These are phyloP conservation scores for Enteromius trimaculatus DNA, from an alignment of 2,797 vertebrate genomes.

Conservation along the genomic window DNA sequence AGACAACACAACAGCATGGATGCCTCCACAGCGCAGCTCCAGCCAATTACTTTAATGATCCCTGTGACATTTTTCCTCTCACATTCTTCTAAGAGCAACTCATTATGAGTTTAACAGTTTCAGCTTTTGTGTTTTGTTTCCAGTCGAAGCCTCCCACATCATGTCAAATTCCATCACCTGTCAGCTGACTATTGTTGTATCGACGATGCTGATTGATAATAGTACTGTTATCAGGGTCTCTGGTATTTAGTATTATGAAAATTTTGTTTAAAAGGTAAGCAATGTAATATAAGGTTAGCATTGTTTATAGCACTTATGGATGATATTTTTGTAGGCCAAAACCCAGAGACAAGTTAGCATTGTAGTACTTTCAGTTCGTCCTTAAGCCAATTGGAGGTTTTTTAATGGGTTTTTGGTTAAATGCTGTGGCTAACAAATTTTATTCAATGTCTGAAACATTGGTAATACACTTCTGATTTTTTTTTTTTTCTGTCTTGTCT, in stretches of 20 bases:
- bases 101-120: constrained; percentile 25
- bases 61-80: constrained; percentile 34
- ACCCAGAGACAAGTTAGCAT: neutral
- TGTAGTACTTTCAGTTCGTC: neutral
- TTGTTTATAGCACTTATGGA: neutral
- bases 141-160: constrained; percentile 6
- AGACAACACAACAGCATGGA: constrained; percentile 48
- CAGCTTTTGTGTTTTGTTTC: constrained; percentile 10
- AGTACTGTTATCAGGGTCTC: neutral
- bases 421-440: neutral
- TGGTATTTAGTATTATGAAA: neutral
- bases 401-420: neutral
- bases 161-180: neutral
- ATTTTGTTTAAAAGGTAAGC: neutral
- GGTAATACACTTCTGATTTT: too few species aligned
- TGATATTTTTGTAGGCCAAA: neutral
- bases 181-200: neutral
- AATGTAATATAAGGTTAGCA: neutral
- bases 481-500: too few species aligned
- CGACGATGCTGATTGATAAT: neutral
- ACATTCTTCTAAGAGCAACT: constrained; percentile 48
- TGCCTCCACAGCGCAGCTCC: constrained; percentile 51
- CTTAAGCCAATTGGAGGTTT: neutral
- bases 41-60: constrained; percentile 74
- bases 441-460: neutral